Conservation (phyloP, 2,888 invertebrate species). For the Parnassius glacialis region DNA sequence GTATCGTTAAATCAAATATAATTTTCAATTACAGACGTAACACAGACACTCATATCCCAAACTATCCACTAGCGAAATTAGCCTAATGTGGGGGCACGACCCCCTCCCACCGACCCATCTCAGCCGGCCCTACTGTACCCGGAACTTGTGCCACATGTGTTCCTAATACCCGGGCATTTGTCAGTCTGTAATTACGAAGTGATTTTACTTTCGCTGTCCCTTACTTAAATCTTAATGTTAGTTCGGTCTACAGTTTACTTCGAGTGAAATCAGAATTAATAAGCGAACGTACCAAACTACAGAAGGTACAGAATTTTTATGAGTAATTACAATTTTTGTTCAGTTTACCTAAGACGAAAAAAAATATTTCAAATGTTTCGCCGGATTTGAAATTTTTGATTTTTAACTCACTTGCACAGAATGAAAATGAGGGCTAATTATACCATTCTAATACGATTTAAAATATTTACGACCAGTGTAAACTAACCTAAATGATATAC, state of each 20-base stretch:
- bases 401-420: too few species aligned
- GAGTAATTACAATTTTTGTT: too few species aligned
- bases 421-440: too few species aligned
- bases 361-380: too few species aligned
- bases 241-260: conserved; percentile 49
- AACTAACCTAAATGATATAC: too few species aligned
- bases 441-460: too few species aligned
- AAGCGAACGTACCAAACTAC: background rate
- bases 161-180: conserved; percentile 76
- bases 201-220: conserved; percentile 74
- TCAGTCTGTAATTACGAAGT: conserved; percentile 78
- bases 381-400: too few species aligned
- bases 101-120: conserved; percentile 26
- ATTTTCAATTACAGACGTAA: conserved; percentile 1
- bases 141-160: conserved; percentile 73
- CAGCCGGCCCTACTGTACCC: conserved; percentile 32
- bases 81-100: conserved; percentile 35
- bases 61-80: conserved; percentile 33
- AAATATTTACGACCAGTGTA: too few species aligned
- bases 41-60: conserved; percentile 25
- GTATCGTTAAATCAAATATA: background rate
- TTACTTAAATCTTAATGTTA: conserved; percentile 76
- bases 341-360: too few species aligned
- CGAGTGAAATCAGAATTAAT: conserved; percentile 17
- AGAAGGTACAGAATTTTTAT: too few species aligned